Evolutionary conservation across 2,888 invertebrate genomes (phyloP), one percentile per base, ranked within the genome.

Genomic region (Danaus chrysippus): DNA sequence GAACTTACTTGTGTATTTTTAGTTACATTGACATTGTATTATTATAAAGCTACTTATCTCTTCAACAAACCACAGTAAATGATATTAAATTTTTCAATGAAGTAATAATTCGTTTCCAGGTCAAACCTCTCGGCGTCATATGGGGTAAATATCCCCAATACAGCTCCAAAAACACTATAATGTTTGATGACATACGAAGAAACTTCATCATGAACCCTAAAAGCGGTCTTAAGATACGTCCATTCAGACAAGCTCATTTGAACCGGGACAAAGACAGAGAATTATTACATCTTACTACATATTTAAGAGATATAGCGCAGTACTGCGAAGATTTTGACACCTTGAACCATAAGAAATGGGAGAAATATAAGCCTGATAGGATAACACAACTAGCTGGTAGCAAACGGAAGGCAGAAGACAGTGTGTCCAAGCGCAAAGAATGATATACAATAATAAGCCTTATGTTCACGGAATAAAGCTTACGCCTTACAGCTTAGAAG

Each of bases 151-250:
- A 94, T 78, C 93, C 95, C 0, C 96, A 98, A 78, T 99, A 96
- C 85, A 95, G 93, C 56, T 91, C 95, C 0, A 96, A 95, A 78
- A 99, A 99, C 82, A 99, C 98, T 0, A 98, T 99, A 68, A 99
- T 99, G 98, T 97, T 99, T 75, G 99, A 99, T 78, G 99, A 99
- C 76, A 96, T 98, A 46, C 92, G 98, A 60, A 92, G 98, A 71
- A 99, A 99, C 85, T 99, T 99, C 77, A 93, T 98, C 46, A 98
- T 99, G 98, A 99, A 99, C 83, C 98, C 98, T 0, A 96, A 96
- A 73, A 97, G 96, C 64, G 99, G 99, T 0, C 89, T 99, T 0
- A 95, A 95, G 83, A 98, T 99, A 73, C 92, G 95, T 76, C 95
- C 98, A 0, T 99, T 98, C 81, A 93, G 96, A 6, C 96, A 98